A percentile compares a stretch with the other conserved stretches of the same genome.
Conservation (phyloP, 2,888 invertebrate species). For the Cerceris ruficornis region DNA sequence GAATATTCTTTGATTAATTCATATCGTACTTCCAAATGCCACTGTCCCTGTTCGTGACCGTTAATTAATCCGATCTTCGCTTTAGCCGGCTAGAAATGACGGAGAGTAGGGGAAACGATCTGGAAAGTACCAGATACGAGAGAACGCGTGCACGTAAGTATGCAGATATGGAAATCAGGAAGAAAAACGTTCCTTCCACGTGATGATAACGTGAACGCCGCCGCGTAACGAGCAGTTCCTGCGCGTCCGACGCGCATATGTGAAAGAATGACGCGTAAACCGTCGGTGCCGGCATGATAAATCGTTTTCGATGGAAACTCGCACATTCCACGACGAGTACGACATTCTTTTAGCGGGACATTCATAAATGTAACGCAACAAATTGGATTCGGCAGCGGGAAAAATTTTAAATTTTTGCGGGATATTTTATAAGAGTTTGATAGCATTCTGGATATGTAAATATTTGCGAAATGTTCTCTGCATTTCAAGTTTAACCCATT, state of each 20-base stretch:
- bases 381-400: too few species aligned
- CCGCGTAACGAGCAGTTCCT: constrained; percentile 36
- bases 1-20: too few species aligned
- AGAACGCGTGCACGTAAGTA: constrained; percentile 9
- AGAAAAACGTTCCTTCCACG: constrained; percentile 65
- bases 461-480: too few species aligned
- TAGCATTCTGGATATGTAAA: too few species aligned
- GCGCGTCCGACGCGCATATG: constrained; percentile 8
- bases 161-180: constrained; percentile 54
- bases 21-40: too few species aligned
- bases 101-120: background rate
- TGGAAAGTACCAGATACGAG: background rate
- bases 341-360: background rate
- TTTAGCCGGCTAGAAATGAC: background rate
- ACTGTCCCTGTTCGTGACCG: background rate
- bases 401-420: too few species aligned
- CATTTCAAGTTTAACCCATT: too few species aligned
- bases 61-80: background rate
- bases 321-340: background rate
- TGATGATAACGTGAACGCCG: constrained; percentile 55
- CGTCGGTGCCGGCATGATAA: constrained; percentile 9
- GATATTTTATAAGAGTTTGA: too few species aligned
- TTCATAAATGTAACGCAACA: too few species aligned
- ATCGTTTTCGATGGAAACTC: background rate
- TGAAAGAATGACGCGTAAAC: constrained; percentile 40